Conservation (phyloP, 2,888 invertebrate genomes). For the Cryptus viduatorius region DNA sequence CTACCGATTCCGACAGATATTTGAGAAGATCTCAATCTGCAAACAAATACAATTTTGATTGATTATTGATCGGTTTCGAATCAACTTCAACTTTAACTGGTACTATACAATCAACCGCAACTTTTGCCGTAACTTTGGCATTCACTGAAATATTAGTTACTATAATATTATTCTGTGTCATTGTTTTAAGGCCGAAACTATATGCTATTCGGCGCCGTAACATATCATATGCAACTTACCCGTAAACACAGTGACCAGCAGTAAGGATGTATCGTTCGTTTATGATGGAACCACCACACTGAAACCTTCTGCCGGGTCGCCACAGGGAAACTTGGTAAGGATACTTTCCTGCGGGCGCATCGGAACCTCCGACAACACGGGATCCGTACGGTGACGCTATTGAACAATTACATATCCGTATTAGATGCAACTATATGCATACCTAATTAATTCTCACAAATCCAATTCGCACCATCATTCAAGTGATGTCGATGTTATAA, state of each 20-base stretch:
- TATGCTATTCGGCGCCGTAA: background rate
- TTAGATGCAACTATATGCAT: background rate
- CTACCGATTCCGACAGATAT: background rate
- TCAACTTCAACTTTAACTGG: background rate
- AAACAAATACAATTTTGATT: background rate
- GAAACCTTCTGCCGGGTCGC: background rate
- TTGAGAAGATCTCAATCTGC: background rate
- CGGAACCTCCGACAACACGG: slow-evolving; percentile 18
- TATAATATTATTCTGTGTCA: too few species aligned
- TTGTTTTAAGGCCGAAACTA: background rate
- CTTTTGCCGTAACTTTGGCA: too few species aligned
- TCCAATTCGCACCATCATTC: too few species aligned
- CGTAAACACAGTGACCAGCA: slow-evolving; percentile 1
- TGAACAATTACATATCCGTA: background rate
- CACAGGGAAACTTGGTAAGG: slow-evolving; percentile 29
- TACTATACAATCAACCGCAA: background rate
- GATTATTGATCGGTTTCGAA: background rate
- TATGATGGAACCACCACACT: slow-evolving; percentile 37
- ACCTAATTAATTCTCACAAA: background rate
- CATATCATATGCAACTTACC: background rate
- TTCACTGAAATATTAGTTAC: too few species aligned
- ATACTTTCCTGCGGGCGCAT: slow-evolving; percentile 21
- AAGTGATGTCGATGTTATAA: too few species aligned
- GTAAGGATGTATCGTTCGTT: slow-evolving; percentile 24
- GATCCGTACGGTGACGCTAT: slow-evolving; percentile 7